A percentile compares a stretch with the other conserved stretches of the same genome.
Evolutionary conservation across 2,797 vertebrate genomes (phyloP).

Genomic region (Cyclura pinguis): DNA sequence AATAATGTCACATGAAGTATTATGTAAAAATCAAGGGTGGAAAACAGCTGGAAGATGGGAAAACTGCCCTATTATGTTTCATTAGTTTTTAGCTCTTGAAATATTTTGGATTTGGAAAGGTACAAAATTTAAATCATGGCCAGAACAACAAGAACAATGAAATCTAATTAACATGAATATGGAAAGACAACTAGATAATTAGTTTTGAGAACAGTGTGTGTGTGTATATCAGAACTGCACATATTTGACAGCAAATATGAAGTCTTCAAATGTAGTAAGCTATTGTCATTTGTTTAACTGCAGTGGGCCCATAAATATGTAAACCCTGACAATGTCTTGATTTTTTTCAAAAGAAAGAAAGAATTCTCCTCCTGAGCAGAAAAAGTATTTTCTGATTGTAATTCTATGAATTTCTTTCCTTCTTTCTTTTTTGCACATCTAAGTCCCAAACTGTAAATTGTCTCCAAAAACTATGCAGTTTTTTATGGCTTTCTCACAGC

Average conservation of each 20-base stretch:
- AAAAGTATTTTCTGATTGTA: not conserved
- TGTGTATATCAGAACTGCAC: not conserved
- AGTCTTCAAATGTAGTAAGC: not conserved
- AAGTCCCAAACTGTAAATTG: no score
- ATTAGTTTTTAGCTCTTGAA: not conserved
- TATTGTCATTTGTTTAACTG: not conserved
- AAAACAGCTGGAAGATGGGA: not conserved
- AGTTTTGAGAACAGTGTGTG: not conserved
- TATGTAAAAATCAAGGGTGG: not conserved
- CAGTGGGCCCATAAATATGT: not conserved
- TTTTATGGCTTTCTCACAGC: no score
- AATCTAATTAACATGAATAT: not conserved
- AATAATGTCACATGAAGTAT: constrained; percentile 7
- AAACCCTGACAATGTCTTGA: not conserved
- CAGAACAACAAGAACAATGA: not conserved
- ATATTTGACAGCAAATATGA: not conserved
- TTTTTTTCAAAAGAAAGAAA: not conserved
- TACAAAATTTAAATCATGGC: not conserved
- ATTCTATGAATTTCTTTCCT: no score
- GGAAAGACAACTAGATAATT: not conserved
- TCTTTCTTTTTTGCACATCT: no score
- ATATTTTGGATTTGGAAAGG: not conserved
- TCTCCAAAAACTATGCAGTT: no score
- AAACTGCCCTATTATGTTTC: not conserved
- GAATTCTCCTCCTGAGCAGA: no score